Base-by-base conservation (phyloP, 1,140 invertebrate genomes). In the Tetramorium alpestre region DNA sequence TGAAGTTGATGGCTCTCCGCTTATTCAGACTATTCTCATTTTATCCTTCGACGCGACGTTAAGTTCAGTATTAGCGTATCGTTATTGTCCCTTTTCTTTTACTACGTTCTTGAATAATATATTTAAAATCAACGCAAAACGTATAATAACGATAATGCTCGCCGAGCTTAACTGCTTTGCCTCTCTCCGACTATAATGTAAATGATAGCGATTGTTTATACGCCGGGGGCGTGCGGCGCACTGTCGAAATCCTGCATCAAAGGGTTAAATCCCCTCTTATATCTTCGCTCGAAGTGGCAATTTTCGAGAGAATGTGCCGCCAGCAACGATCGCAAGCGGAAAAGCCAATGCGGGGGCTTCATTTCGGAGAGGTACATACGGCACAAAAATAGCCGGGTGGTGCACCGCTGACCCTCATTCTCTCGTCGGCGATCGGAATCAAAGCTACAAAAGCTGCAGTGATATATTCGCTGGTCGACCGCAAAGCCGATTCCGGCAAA, bases 401-500 rank as follows among this genome's bases (percentile, higher is more conserved):
- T 73, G 69, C 77, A 75, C 86, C 80, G 77, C 67, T 89, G 82
- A 88, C 88, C 87, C 80, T 80, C 84, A 89, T 90, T 90, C 87
- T 86, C 87, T 86, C 89, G 60, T 70, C 84, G 84, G n/a, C 56
- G 84, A 80, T 75, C 85, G 77, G 85, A 90, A 90, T 90, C 89
- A 88, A 90, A 90, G 87, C 76, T 88, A 88, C 89, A 90, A 90
- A 90, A 88, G 87, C 87, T 85, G 25, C 81, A 77, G 62, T 82
- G 87, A 90, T 90, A 90, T 90, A 90, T 90, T 88, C 85, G 62
- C 49, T 67, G 70, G 70, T 69, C 64, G 86, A 84, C 87, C 84
- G 84, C 89, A 90, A 88, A 90, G 89, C 87, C 87, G 89, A 90
- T 88, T 88, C 85, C 84, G 77, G 76, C 76, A 88, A 88, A 90